A percentile compares a stretch with the other conserved stretches of the same genome.
These are phyloP conservation scores for Melanerpes formicivorus DNA, from an alignment of 2,113 vertebrate species.

Conservation along the genomic window DNA sequence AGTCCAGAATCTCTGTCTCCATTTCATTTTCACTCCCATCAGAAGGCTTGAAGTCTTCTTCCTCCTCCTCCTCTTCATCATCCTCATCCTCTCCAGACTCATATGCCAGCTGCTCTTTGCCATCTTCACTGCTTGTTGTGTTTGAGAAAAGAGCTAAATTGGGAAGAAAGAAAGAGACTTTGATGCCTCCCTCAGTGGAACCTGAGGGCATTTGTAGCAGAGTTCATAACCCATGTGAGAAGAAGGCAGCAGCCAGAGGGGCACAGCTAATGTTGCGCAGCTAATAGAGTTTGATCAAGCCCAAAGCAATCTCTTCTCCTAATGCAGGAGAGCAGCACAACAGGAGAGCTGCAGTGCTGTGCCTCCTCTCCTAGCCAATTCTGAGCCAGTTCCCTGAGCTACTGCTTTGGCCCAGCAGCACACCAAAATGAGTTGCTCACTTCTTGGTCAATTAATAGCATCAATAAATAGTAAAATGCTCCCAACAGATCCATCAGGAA, in stretches of 20 bases:
- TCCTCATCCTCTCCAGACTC: conserved; percentile 82
- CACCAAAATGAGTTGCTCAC: background rate
- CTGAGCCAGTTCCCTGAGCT: background rate
- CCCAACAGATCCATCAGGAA: background rate
- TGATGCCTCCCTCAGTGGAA: background rate
- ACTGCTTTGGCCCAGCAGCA: background rate
- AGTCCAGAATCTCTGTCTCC: conserved; percentile 95
- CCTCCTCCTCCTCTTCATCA: conserved; percentile 85
- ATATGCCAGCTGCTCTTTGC: conserved; percentile 66
- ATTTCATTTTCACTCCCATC: conserved; percentile 97
- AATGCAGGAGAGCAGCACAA: background rate
- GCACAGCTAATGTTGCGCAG: background rate
- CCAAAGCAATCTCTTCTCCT: background rate
- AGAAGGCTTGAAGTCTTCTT: conserved; percentile 89
- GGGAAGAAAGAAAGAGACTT: background rate
- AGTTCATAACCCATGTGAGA: background rate
- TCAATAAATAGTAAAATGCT: background rate
- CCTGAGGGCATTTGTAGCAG: background rate
- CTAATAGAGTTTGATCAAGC: background rate
- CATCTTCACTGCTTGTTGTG: conserved; percentile 56
- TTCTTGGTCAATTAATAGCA: background rate
- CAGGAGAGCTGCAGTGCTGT: background rate
- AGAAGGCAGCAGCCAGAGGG: background rate
- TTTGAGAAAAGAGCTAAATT: conserved; percentile 78
- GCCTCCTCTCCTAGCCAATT: background rate